Base-by-base conservation (phyloP, 1,140 invertebrate genomes). In the Carposina sasakii region DNA sequence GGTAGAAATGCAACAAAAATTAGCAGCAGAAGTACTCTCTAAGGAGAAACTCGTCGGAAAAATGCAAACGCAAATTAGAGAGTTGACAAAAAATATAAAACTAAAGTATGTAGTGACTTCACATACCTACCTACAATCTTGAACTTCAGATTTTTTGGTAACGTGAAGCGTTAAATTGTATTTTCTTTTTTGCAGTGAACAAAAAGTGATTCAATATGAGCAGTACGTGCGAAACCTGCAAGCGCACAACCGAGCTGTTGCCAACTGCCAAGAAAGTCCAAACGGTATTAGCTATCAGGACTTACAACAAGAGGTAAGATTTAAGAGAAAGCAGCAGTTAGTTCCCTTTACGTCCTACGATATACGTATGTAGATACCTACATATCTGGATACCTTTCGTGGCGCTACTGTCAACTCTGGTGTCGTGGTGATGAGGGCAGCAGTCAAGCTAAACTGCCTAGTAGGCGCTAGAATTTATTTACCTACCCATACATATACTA, bases 121-220 rank as follows among this genome's bases (percentile, higher is more conserved):
- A 45, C n/a, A 45, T 31, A 26, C 50, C 34, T 33, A 45, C 30
- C 28, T 30, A 21, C 30, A n/a, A 19, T 19, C 45, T 30, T 44
- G 33, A 43, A 5, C 22, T 22, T 46, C n/a, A n/a, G n/a, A n/a
- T 30, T 8, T 26, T 26, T 26, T 26, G 24, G 5, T 12, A 5
- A 6, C 12, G 24, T 26, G 24, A 26, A 26, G 24, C 24, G 5
- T 6, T 12, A 6, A 6, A 26, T 12, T 26, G n/a, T 9, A 49
- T 33, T 41, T 4, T 34, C 19, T 48, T 37, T 49, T 33, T 72
- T 67, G 40, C 42, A 84, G 81, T 59, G 73, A 81, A 60, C 71
- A 81, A 60, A 84, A 84, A 64, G 70, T 84, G 4, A 57, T 69
- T 17, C 81, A 81, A 48, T 84, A 81, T 45, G 77, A 81, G 52